phyloP scores from a whole-genome alignment of 2,888 invertebrate species.

The Alloscopus bannaensis region DNA sequence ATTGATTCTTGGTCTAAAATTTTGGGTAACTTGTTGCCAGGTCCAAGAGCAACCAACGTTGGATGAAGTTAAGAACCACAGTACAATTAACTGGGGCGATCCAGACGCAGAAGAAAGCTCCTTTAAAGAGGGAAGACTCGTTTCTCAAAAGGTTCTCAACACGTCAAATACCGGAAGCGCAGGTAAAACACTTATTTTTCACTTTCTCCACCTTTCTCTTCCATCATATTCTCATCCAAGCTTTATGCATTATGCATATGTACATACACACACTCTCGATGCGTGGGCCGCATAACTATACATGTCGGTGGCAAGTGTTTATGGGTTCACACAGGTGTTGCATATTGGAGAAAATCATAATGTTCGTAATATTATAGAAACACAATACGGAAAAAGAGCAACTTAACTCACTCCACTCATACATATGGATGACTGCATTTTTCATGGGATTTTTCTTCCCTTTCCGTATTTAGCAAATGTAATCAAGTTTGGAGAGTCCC shows the following conservation, averaged over 20 bases:
- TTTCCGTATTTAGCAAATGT: too few species aligned
- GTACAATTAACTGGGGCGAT: slow-evolving; percentile 93
- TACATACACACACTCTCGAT: not conserved
- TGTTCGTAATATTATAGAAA: too few species aligned
- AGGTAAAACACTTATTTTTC: slow-evolving; percentile 78
- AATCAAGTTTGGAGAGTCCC: too few species aligned
- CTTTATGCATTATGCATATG: not conserved
- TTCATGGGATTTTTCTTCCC: too few species aligned
- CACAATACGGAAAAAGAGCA: too few species aligned
- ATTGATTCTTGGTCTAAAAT: slow-evolving; percentile 11
- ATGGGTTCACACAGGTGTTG: too few species aligned
- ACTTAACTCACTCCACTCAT: too few species aligned
- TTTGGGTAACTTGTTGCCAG: slow-evolving; percentile 78
- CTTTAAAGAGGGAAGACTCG: slow-evolving; percentile 92
- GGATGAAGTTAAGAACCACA: slow-evolving; percentile 96
- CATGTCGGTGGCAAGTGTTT: too few species aligned
- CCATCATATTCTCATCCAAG: too few species aligned
- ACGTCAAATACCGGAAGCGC: slow-evolving; percentile 90
- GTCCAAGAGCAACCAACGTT: slow-evolving; percentile 95
- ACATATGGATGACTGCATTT: too few species aligned
- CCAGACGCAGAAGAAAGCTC: slow-evolving; percentile 86
- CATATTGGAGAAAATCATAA: too few species aligned
- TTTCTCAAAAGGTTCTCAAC: slow-evolving; percentile 96
- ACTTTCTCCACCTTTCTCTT: too few species aligned
- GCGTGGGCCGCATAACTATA: not conserved